Conservation (phyloP, 2,888 invertebrate genomes). For the Nomada ruficornis region DNA sequence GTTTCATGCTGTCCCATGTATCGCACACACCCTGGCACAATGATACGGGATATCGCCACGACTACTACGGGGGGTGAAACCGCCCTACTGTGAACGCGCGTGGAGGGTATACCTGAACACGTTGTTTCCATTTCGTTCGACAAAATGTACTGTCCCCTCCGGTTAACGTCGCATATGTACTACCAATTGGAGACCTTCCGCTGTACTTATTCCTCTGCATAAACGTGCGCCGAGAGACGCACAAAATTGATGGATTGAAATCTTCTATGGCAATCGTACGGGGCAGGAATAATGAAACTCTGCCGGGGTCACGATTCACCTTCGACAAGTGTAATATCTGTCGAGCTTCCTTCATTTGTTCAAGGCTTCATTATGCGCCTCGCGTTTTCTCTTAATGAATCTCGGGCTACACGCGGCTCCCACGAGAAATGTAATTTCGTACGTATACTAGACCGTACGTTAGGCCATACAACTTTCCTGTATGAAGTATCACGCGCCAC, state of each 20-base stretch:
- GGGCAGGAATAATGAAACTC: background rate
- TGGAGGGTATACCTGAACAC: slow-evolving; percentile 32
- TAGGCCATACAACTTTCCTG: background rate
- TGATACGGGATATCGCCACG: slow-evolving; percentile 17
- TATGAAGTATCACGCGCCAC: background rate
- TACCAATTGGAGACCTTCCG: slow-evolving; percentile 9
- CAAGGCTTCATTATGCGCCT: too few relatives aligned
- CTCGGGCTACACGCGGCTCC: background rate
- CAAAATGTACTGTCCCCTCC: slow-evolving; percentile 40
- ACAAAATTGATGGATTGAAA: background rate
- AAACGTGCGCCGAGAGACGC: background rate
- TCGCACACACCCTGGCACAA: slow-evolving; percentile 13
- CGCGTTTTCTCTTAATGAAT: background rate
- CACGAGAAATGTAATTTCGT: slow-evolving; percentile 11
- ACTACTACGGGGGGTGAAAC: slow-evolving; percentile 11
- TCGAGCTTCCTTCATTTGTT: background rate
- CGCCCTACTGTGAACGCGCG: slow-evolving; percentile 25
- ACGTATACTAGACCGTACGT: background rate
- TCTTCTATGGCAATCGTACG: background rate
- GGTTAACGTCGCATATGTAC: slow-evolving; percentile 14
- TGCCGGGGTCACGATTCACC: too few relatives aligned
- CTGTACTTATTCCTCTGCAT: background rate
- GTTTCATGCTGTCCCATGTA: slow-evolving; percentile 37
- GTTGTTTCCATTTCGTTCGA: slow-evolving; percentile 50
- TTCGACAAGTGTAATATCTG: background rate